phyloP scores from a whole-genome alignment of 2,797 vertebrate species.

The Gymnoscopelus microlampas region DNA sequence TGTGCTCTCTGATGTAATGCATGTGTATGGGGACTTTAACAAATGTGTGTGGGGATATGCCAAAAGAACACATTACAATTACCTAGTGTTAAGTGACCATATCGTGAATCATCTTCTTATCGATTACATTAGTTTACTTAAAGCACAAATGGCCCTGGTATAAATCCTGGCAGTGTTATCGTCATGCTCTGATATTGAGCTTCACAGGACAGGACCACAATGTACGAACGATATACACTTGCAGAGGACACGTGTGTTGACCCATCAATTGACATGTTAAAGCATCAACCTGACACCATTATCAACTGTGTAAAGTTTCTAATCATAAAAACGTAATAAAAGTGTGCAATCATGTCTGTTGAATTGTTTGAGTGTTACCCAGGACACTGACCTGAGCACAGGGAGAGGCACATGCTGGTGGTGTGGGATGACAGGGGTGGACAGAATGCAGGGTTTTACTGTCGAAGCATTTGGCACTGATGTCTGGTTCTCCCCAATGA shows the following conservation, averaged over 20 bases:
- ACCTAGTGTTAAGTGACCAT: no score
- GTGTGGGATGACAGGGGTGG: conserved; percentile 19
- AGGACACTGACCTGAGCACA: conserved; percentile 48
- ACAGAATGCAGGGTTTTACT: conserved; percentile 62
- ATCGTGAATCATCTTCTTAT: no score
- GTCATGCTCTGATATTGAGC: background rate
- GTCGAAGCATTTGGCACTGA: conserved; percentile 19
- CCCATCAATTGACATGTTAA: background rate
- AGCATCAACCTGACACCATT: background rate
- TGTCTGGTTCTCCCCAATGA: conserved; percentile 44
- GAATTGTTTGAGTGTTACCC: background rate
- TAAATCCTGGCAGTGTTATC: no score
- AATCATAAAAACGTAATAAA: no score
- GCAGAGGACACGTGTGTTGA: background rate
- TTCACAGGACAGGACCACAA: background rate
- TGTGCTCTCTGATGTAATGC: no score
- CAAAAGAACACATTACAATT: no score
- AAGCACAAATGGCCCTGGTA: no score
- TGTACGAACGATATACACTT: background rate
- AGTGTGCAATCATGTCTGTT: no score
- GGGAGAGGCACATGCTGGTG: background rate
- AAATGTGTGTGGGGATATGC: no score
- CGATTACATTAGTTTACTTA: no score
- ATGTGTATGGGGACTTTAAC: no score
- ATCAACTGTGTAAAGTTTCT: background rate